Base-by-base conservation (phyloP, 2,113 vertebrate species). In the Zosterops japonicus region DNA sequence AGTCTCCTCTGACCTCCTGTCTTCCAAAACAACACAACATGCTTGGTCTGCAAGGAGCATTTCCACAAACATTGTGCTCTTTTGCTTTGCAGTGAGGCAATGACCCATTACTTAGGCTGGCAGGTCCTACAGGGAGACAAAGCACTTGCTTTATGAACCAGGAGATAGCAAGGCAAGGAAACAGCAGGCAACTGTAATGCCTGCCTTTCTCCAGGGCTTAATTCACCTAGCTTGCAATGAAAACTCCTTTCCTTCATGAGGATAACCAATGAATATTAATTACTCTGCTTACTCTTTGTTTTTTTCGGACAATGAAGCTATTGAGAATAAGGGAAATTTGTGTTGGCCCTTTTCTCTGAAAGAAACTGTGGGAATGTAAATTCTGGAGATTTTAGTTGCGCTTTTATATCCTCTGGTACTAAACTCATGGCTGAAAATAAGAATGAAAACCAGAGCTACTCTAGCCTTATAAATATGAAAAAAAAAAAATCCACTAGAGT, bases 11-110 rank as follows among this genome's bases (percentile, higher is more conserved):
- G 74, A 24, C 8, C 9, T 4, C 24, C 11, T 29, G 20, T n/a
- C 27, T 44, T 60, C 28, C 57, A 0, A 1, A 44, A 25, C 20
- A 53, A 6, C 22, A 33, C 35, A 42, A 13, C 1, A 3, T 2
- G 1, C 42, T 77, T 81, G 33, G 15, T 53, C 68, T 74, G n/a
- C 59, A 28, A 0, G 0, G 33, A 28, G 17, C 6, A 2, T 53
- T 91, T 57, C 25, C 5, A 2, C 13, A 50, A 35, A 28, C 19
- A 21, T 2, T 0, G 2, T 36, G 5, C 14, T 75, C 39, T 46
- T 49, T 31, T 52, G 46, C 31, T 74, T 36, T 69, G 35, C 52
- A 84, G 47, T 0, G 1, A 78, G 60, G 47, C 50, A 89, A 14
- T 69, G 60, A 14, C 46, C 52, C 6, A 1, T 41, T 41, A 14